Percentiles rank a stretch among this genome's conserved stretches.
Evolutionary conservation across 1,140 invertebrate species (phyloP).

Genomic region (Hylaeus anthracinus): DNA sequence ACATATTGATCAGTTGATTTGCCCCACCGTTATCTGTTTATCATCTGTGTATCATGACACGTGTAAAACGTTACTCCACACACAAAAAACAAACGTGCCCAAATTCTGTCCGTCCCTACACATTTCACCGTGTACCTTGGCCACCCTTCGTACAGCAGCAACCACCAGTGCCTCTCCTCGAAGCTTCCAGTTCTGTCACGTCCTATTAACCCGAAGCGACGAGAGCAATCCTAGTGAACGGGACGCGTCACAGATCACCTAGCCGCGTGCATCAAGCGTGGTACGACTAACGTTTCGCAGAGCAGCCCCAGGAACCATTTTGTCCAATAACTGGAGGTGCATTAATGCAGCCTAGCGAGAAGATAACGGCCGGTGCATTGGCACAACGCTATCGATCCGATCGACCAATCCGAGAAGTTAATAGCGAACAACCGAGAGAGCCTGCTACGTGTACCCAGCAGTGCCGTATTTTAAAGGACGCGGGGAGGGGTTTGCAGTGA

Average conservation of each 20-base stretch:
- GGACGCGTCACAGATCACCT: slow-evolving; percentile 39
- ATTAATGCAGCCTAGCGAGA: slow-evolving; percentile 76
- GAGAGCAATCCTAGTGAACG: slow-evolving; percentile 16
- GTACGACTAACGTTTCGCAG: slow-evolving; percentile 36
- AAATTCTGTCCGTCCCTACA: too few species aligned
- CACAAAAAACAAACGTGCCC: too few species aligned
- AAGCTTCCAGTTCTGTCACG: background rate
- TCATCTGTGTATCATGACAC: too few species aligned
- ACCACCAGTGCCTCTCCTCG: too few species aligned
- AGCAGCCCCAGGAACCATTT: slow-evolving; percentile 68
- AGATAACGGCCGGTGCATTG: slow-evolving; percentile 72
- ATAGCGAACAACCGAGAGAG: slow-evolving; percentile 48
- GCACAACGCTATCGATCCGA: slow-evolving; percentile 60
- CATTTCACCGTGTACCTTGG: too few species aligned
- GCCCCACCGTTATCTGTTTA: too few species aligned
- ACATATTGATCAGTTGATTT: too few species aligned
- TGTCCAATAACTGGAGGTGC: slow-evolving; percentile 74
- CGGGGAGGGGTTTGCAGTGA: background rate
- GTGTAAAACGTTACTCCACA: too few species aligned
- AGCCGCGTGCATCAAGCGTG: slow-evolving; percentile 18
- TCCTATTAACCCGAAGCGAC: slow-evolving; percentile 22
- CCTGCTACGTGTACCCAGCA: slow-evolving; percentile 22
- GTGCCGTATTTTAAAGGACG: slow-evolving; percentile 59
- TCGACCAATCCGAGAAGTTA: slow-evolving; percentile 64
- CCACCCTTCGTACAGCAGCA: too few species aligned